Evolutionary conservation across 2,888 invertebrate species (phyloP).

Genomic region (Acleris laterana): DNA sequence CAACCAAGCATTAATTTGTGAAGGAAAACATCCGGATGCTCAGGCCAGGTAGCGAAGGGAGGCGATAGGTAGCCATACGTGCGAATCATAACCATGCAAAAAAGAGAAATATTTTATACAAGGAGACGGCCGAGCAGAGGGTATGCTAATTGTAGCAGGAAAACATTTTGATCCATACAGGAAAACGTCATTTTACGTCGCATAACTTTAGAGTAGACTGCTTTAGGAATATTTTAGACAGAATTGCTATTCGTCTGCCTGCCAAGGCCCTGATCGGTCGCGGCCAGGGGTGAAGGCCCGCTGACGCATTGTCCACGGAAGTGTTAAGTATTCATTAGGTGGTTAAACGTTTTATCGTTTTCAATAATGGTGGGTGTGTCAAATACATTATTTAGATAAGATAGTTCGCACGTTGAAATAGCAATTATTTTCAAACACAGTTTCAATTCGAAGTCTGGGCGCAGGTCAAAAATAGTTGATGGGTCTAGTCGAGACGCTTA

Average conservation of each 20-base stretch:
- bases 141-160: no score
- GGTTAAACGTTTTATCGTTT: slow-evolving; percentile 14
- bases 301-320: slow-evolving; percentile 60
- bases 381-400: neutral
- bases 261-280: slow-evolving; percentile 44
- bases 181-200: slow-evolving; percentile 1
- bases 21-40: slow-evolving; percentile 12
- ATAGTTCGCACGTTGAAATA: no score
- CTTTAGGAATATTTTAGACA: slow-evolving; percentile 4
- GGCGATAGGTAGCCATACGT: neutral
- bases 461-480: no score
- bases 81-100: slow-evolving; percentile 15
- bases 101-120: neutral
- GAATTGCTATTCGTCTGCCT: slow-evolving; percentile 1
- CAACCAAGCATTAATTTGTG: slow-evolving; percentile 18
- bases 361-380: slow-evolving; percentile 31
- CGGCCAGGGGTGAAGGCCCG: slow-evolving; percentile 57
- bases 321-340: slow-evolving; percentile 33
- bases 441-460: no score
- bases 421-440: no score
- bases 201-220: slow-evolving; percentile 8
- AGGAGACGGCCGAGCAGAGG: no score
- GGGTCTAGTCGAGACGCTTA: slow-evolving; percentile 37
- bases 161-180: neutral
- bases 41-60: slow-evolving; percentile 11